Evolutionary conservation across 1,140 invertebrate species (phyloP), one percentile per base, ranked within the genome.

Genomic region (Asbolus verrucosus): DNA sequence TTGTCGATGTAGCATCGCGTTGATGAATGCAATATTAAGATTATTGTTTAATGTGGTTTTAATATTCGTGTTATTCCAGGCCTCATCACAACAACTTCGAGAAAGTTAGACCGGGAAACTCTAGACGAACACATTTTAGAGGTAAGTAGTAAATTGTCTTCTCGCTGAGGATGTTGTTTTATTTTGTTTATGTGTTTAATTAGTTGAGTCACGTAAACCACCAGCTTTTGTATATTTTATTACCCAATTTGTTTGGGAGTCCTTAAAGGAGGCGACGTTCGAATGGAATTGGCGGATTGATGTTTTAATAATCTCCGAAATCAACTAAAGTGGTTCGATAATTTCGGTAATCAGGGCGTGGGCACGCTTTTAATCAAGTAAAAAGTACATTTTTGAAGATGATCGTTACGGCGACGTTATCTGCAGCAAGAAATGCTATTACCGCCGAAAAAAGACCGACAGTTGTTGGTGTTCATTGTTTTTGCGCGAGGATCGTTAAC

Each of bases 121-220:
- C 91, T 93, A 79, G 84, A 90, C 0, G 87, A 94, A 76, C 94
- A 96, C 82, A 90, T 94, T 76, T 84, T 96, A 2, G 92, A 95
- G 87, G 92, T 96, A 81, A 86, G 83, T 81, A 61, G 18, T 38
- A 62, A 62, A 62, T 43, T 46, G 61, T 63, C 36, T 41, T 63
- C 61, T 43, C 36, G 61, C 33, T 33, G 33, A 38, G 36, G 33
- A 63, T 43, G 61, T 43, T 36, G 31, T 43, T 39, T 43, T 63
- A 38, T 38, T 63, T 63, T 63, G 61, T 63, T 63, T 63, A 63
- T 41, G 36, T 63, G 61, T 63, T 63, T 63, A 63, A 63, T 63
- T 63, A 63, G 61, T 63, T 27, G 36, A 39, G 39, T 63, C 61
- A 27, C 61, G 30, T 63, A 63, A 63, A 63, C 36, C 31, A 24